Conservation (phyloP, 2,113 vertebrate genomes). For the Syrmaticus mikado region DNA sequence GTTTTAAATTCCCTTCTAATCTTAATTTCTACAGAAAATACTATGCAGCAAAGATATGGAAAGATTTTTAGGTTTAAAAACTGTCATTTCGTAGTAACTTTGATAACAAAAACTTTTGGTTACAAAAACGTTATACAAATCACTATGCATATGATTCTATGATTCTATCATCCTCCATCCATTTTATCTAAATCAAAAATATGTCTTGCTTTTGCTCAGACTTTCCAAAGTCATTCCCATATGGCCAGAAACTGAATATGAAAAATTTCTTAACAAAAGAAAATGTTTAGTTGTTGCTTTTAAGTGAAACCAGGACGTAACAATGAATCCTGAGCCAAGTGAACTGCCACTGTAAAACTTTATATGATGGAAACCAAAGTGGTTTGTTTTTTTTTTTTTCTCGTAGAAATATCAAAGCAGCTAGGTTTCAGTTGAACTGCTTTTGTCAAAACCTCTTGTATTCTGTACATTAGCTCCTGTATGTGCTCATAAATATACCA, state of each 20-base stretch:
- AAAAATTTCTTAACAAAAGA: not conserved
- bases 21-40: not conserved
- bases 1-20: not conserved
- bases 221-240: constrained; percentile 12
- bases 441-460: not conserved
- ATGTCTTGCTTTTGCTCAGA: not conserved
- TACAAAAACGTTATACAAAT: not conserved
- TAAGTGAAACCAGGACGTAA: constrained; percentile 26
- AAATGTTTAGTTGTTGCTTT: not conserved
- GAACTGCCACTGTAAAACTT: constrained; percentile 29
- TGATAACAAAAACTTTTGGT: not conserved
- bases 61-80: not conserved
- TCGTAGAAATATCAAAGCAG: not conserved
- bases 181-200: not conserved
- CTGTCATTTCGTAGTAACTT: not conserved
- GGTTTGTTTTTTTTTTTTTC: not conserved
- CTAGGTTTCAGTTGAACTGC: not conserved
- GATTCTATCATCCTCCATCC: not conserved
- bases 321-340: not conserved
- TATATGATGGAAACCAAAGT: not conserved
- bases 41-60: not conserved
- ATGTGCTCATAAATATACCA: not conserved
- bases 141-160: too few species aligned
- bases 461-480: not conserved
- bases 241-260: constrained; percentile 4